These are phyloP conservation scores for Alloplasta piceator DNA, from an alignment of 2,888 invertebrate genomes.

Conservation along the genomic window DNA sequence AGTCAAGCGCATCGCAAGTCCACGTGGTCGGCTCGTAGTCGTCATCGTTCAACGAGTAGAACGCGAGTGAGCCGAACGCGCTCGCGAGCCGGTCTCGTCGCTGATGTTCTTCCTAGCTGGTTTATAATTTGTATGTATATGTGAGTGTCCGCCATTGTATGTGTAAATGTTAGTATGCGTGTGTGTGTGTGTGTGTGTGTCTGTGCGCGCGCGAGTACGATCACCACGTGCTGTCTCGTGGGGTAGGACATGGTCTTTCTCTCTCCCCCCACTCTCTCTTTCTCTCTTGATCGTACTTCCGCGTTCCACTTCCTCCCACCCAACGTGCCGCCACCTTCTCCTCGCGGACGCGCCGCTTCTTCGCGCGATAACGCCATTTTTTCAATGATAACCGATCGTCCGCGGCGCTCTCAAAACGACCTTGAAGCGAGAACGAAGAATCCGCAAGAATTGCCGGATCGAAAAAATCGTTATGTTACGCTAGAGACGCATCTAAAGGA, in stretches of 20 bases:
- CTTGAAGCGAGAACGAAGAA: background rate
- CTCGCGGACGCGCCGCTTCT: conserved; percentile 23
- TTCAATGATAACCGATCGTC: conserved; percentile 28
- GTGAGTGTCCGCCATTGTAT: conserved; percentile 33
- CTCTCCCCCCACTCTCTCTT: conserved; percentile 56
- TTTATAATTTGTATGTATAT: conserved; percentile 3
- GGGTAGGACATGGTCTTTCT: conserved; percentile 79
- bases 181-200: conserved; percentile 44
- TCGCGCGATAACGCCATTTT: conserved; percentile 59
- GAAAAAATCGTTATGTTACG: no score
- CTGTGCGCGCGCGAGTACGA: conserved; percentile 19
- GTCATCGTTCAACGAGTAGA: conserved; percentile 43
- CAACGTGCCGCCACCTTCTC: conserved; percentile 28
- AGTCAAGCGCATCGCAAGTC: conserved; percentile 71
- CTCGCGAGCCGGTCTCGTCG: conserved; percentile 36
- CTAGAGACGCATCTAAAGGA: no score
- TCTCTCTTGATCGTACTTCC: conserved; percentile 49
- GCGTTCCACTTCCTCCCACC: conserved; percentile 56
- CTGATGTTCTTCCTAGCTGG: conserved; percentile 35
- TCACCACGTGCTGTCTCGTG: conserved; percentile 64
- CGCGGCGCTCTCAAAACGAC: background rate
- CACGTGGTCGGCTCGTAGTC: conserved; percentile 74
- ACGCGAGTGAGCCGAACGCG: conserved; percentile 50
- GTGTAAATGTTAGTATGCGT: background rate
- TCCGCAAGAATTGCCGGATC: background rate